Evolutionary conservation across 2,888 invertebrate genomes (phyloP), one percentile per base, ranked within the genome.

Genomic region (Ethmia dodecea): DNA sequence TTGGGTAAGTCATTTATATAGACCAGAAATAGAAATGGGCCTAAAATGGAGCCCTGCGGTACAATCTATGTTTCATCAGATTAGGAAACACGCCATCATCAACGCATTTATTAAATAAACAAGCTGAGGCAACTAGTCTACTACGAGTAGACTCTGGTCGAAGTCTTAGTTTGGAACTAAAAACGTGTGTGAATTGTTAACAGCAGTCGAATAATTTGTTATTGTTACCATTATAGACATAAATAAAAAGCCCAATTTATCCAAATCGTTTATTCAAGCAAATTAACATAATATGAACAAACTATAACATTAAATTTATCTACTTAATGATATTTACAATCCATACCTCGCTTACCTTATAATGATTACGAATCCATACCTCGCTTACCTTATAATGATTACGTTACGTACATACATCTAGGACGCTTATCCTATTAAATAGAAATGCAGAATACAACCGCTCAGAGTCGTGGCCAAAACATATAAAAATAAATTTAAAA

Each of bases 191-290:
- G n/a, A n/a, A n/a, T n/a, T n/a, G n/a, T n/a, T n/a, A n/a, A n/a
- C n/a, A n/a, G n/a, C n/a, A n/a, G n/a, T n/a, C n/a, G n/a, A n/a
- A n/a, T n/a, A n/a, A n/a, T n/a, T n/a, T n/a, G n/a, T n/a, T n/a
- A n/a, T n/a, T n/a, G n/a, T n/a, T n/a, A n/a, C n/a, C n/a, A n/a
- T n/a, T n/a, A n/a, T n/a, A n/a, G n/a, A n/a, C n/a, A n/a, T n/a
- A n/a, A 71, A 68, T 68, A 39, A 78, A 73, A 76, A 47, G 44
- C 69, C 45, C 63, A 55, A 8, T 31, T 77, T 80, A 83, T 84
- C 79, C 83, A 84, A 86, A 86, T 84, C 75, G 75, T 86, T 86
- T 86, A 86, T 83, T 86, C 78, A 86, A 86, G 86, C 86, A 86
- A 84, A 80, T 80, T 71, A 86, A 84, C 80, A 79, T 84, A 84